phyloP scores from a whole-genome alignment of 2,113 vertebrate species.

The Panthera uncia region DNA sequence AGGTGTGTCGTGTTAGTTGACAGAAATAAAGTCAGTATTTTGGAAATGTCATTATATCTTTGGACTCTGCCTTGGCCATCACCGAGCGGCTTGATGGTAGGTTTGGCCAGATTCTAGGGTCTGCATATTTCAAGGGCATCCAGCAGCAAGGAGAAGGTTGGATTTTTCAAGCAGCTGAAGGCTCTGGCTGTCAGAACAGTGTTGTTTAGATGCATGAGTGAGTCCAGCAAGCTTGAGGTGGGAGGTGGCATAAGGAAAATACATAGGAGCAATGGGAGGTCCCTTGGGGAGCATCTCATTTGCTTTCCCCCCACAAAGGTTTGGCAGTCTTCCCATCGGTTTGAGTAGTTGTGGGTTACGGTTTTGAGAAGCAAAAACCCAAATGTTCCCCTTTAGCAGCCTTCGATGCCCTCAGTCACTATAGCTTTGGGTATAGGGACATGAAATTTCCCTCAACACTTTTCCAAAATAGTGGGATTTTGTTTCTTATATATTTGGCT shows the following conservation, averaged over 20 bases:
- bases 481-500: not conserved
- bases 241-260: not conserved
- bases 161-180: not conserved
- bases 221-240: not conserved
- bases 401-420: not conserved
- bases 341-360: not conserved
- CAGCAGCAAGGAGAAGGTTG: not conserved
- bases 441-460: not conserved
- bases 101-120: not conserved
- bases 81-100: not conserved
- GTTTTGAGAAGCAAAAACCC: conserved; percentile 26
- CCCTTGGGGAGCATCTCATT: not conserved
- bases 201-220: not conserved
- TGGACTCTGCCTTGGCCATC: conserved; percentile 19
- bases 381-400: not conserved
- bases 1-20: not conserved
- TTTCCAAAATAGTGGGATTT: not conserved
- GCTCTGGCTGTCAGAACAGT: not conserved
- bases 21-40: conserved; percentile 4
- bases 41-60: conserved; percentile 15
- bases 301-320: not conserved
- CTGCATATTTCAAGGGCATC: not conserved
- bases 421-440: not conserved
- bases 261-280: not conserved
- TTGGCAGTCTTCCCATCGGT: not conserved